phyloP scores from a whole-genome alignment of 64 coral and sea anemone genomes.

The Stichodactyla mertensii region DNA sequence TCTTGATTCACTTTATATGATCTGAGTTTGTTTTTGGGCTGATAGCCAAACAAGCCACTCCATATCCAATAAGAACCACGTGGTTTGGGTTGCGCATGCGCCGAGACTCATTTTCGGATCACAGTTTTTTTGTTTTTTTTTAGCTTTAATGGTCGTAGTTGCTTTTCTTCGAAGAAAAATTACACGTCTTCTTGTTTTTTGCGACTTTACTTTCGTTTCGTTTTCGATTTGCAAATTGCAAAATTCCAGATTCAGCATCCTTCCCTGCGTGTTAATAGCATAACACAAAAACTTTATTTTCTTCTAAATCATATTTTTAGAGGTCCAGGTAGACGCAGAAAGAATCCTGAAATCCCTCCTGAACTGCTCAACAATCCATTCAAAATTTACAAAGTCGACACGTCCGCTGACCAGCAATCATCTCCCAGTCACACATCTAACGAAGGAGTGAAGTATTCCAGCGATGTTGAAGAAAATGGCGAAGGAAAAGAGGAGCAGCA shows the following conservation, averaged over 20 bases:
- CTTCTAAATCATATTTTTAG: neutral
- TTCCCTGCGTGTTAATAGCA: no score
- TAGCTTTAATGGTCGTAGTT: no score
- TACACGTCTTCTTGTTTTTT: no score
- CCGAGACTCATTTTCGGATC: no score
- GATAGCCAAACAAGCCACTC: neutral
- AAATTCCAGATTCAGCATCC: no score
- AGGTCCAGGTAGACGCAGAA: constrained; percentile 82
- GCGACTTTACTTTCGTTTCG: no score
- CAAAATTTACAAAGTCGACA: constrained; percentile 75
- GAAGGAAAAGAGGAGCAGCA: constrained; percentile 29
- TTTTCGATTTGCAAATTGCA: no score
- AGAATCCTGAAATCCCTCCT: constrained; percentile 85
- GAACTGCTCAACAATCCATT: constrained; percentile 86
- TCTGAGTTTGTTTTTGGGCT: neutral
- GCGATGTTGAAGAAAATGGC: constrained; percentile 26
- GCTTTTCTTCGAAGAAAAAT: no score
- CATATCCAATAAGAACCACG: neutral
- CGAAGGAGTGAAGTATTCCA: constrained; percentile 20
- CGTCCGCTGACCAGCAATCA: constrained; percentile 16
- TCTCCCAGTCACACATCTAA: constrained; percentile 5
- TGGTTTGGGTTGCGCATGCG: neutral
- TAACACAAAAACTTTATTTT: neutral
- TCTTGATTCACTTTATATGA: neutral
- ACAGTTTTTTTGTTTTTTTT: no score